Evolutionary conservation across 2,113 vertebrate genomes (phyloP).

Genomic region (Alaudala cheleensis): DNA sequence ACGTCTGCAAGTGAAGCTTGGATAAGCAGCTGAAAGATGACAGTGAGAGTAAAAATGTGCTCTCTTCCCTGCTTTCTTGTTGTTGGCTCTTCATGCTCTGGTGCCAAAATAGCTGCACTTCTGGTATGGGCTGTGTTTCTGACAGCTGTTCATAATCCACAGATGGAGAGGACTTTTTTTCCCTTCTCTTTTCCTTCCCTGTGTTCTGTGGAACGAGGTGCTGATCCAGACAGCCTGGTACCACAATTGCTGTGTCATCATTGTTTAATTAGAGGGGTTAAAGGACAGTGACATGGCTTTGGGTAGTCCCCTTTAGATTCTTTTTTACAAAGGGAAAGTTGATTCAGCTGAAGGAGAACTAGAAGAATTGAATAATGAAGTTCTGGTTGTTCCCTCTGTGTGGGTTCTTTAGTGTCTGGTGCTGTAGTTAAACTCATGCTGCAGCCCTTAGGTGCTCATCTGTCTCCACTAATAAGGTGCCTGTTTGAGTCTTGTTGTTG

Average conservation of each 20-base stretch:
- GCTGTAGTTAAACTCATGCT: background rate
- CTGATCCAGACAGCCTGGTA: background rate
- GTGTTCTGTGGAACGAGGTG: background rate
- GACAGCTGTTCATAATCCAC: slow-evolving; percentile 11
- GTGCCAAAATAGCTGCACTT: slow-evolving; percentile 30
- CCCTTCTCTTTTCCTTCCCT: background rate
- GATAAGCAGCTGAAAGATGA: slow-evolving; percentile 26
- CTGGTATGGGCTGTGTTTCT: slow-evolving; percentile 26
- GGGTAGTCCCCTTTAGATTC: background rate
- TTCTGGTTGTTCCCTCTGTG: background rate
- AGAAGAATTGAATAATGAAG: background rate
- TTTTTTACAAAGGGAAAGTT: background rate
- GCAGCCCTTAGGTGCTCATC: background rate
- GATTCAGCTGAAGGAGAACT: background rate
- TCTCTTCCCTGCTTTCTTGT: background rate
- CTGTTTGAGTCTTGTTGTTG: background rate
- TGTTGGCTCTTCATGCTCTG: background rate
- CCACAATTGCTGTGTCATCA: background rate
- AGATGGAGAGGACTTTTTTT: background rate
- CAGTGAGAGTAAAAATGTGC: background rate
- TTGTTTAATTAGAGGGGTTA: background rate
- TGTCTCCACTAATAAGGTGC: background rate
- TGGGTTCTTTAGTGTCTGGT: background rate
- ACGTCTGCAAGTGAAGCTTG: slow-evolving; percentile 20
- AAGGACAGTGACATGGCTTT: background rate